Evolutionary conservation across 2,797 vertebrate species (phyloP), one percentile per base, ranked within the genome.

Genomic region (Mallotus villosus): DNA sequence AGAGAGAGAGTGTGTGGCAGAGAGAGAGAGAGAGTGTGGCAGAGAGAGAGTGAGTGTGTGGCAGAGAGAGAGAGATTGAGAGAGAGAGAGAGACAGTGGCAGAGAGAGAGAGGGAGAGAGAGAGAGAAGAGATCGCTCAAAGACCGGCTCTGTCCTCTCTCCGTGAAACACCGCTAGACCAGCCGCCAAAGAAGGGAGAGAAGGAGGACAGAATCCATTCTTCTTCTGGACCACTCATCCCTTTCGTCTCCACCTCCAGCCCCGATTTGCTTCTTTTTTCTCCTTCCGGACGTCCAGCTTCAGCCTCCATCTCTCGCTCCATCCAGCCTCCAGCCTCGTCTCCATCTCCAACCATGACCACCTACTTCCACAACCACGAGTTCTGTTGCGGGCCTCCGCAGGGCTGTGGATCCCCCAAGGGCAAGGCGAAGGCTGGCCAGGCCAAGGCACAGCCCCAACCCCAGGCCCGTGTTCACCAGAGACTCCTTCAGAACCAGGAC

Each of bases 361-460:
- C 90, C 72, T 93, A 91, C 81, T 92, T 90, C 76, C 89, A 91
- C 71, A 91, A 82, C 73, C 89, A 92, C 74, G 91, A 94, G 73
- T 91, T 91, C 81, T 92, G 90, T 72, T 90, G 88, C 78, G 78
- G 75, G 63, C 72, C 77, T 72, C 19, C 75, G 16, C 68, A 81
- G 61, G 81, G 77, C 41, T 11, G 49, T 58, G 22, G 49, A 49
- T 69, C 60, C 7, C 75, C 62, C 0, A 75, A 63, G 51, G 76
- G 65, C 0, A 75, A 65, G 51, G 17, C 73, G 12, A 24, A 83
- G 21, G 58, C 70, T 4, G 64, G 74, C 72, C 89, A 77, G 63
- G 68, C 66, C 32, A 73, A 76, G 19, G 69, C 70, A 8, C 51
- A 72, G 22, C 59, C 60, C 62, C 74, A 75, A 7, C 62, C 68